Base-by-base conservation (phyloP, 1,140 invertebrate genomes). In the Trichoplusia ni region DNA sequence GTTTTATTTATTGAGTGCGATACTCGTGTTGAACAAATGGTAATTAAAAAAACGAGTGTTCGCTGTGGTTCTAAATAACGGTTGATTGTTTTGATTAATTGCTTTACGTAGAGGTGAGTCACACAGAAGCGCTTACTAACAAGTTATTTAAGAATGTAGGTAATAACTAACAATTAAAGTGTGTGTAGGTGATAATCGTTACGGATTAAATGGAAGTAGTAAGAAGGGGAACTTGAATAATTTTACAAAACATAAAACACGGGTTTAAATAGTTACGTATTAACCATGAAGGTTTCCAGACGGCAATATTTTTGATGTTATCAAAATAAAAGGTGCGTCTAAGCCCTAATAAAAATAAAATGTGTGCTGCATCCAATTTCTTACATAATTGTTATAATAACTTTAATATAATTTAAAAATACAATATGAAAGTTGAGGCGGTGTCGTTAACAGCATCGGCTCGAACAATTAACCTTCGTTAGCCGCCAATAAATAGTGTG, bases 401-500 rank as follows among this genome's bases (percentile, higher is more conserved):
- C 19, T 56, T 37, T 54, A 44, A 38, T 61, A 38, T 46, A 60
- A 65, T 54, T 44, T 58, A 27, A 27, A 44, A 58, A 58, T 42
- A 58, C 25, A 54, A 58, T 58, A 42, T 31, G 25, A 44, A 14
- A 44, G 13, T 58, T 42, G 13, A 25, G 54, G 35, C 27, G 47
- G 19, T 67, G 59, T 64, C 49, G 56, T 69, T 69, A 63, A 56
- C 27, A 49, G 38, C 38, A 60, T 46, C 56, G 40, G 58, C 67
- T 53, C 62, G 66, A 58, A 72, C 73, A 79, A 80, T 84, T 86
- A 84, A 80, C 73, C 75, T 77, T 73, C 74, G 81, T 81, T 81
- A 79, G 72, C 70, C 60, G 64, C 71, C 82, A 84, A 84, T 84
- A 84, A 86, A 86, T 80, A 84, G 74, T 72, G 66, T 62, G 67